phyloP scores from a whole-genome alignment of 2,888 invertebrate species.

The Lasiommata megera region DNA sequence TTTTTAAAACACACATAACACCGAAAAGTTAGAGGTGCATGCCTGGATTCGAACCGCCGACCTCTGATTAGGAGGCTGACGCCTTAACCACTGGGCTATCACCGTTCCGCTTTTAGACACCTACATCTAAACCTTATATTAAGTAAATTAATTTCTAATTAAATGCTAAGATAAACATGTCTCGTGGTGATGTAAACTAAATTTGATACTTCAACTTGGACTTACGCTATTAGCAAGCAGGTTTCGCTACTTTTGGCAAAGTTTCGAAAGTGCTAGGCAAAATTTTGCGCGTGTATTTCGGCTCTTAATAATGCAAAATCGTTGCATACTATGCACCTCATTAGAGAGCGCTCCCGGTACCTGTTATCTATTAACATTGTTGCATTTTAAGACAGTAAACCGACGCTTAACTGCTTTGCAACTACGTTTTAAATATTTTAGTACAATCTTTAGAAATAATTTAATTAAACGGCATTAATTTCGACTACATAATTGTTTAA shows the following conservation, averaged over 20 bases:
- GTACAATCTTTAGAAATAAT: not conserved
- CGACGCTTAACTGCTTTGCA: not conserved
- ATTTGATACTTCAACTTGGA: not conserved
- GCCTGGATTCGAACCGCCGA: too few relatives aligned
- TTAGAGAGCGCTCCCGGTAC: not conserved
- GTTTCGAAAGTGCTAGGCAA: constrained; percentile 6
- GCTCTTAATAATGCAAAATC: constrained; percentile 17
- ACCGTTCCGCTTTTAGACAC: too few relatives aligned
- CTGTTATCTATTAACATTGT: constrained; percentile 11
- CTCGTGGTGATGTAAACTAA: not conserved
- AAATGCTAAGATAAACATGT: not conserved
- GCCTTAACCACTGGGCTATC: too few relatives aligned
- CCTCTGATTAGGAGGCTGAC: too few relatives aligned
- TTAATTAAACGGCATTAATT: too few relatives aligned
- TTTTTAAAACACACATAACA: too few relatives aligned
- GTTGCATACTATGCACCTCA: constrained; percentile 15
- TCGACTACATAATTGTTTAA: too few relatives aligned
- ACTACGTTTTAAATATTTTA: not conserved
- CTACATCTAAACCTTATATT: too few relatives aligned
- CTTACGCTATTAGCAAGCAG: constrained; percentile 7
- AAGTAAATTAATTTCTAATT: too few relatives aligned
- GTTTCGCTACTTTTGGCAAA: constrained; percentile 8
- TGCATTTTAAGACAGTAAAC: constrained; percentile 9
- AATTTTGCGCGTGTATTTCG: constrained; percentile 10
- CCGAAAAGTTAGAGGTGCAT: too few relatives aligned